Evolutionary conservation across 2,113 vertebrate species (phyloP).

Genomic region (Chaetodon trifascialis): DNA sequence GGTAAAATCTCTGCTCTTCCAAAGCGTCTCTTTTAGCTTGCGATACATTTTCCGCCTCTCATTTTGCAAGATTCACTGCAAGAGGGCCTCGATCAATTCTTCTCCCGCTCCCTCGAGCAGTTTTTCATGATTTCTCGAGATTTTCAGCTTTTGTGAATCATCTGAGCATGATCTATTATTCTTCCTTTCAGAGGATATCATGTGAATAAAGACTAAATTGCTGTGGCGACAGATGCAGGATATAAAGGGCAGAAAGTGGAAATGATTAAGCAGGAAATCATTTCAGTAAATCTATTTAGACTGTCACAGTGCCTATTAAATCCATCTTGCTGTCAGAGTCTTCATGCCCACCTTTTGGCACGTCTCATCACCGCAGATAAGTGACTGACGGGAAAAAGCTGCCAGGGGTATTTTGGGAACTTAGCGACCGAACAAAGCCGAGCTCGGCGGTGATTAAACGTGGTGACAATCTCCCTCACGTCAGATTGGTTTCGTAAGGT

Average conservation of each 20-base stretch:
- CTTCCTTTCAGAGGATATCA: background rate
- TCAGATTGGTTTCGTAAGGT: constrained; percentile 62
- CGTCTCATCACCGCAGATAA: constrained; percentile 26
- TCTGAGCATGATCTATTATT: background rate
- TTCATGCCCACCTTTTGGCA: constrained; percentile 21
- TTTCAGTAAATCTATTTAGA: constrained; percentile 21
- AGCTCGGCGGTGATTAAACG: constrained; percentile 57
- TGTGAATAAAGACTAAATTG: constrained; percentile 1
- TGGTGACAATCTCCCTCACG: constrained; percentile 55
- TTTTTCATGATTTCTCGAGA: background rate
- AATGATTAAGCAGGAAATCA: constrained; percentile 30
- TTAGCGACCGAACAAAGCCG: constrained; percentile 47
- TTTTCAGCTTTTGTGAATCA: constrained; percentile 17
- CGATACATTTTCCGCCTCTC: background rate
- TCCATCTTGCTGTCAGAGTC: constrained; percentile 35
- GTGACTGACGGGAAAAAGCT: constrained; percentile 33
- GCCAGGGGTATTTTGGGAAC: constrained; percentile 57
- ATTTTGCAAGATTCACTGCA: background rate
- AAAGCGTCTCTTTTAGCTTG: background rate
- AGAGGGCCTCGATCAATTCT: background rate
- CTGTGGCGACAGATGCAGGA: background rate
- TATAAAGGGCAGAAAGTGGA: constrained; percentile 13
- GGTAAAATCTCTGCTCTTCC: background rate
- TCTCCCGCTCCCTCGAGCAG: background rate
- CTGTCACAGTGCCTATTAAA: constrained; percentile 16